These are phyloP conservation scores for Lutjanus argentimaculatus DNA, from an alignment of 2,797 vertebrate species.

Conservation along the genomic window DNA sequence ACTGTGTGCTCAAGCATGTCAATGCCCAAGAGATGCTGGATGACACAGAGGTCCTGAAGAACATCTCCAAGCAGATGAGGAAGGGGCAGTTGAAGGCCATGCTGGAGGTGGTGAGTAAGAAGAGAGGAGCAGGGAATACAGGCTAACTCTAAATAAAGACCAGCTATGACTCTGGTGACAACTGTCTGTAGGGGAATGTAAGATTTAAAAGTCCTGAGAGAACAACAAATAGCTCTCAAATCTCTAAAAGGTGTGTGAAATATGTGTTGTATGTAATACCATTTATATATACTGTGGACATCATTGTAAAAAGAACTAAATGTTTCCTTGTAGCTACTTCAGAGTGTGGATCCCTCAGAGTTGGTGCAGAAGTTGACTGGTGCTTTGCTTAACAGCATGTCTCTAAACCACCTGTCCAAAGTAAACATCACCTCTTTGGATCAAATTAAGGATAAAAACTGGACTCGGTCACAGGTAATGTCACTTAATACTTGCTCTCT, in stretches of 20 bases:
- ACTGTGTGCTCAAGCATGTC: conserved; percentile 59
- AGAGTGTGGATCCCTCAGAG: conserved; percentile 46
- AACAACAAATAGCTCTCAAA: background rate
- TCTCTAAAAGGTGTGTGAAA: background rate
- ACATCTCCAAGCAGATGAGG: conserved; percentile 66
- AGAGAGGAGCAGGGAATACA: background rate
- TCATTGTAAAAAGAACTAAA: background rate
- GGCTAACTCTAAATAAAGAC: background rate
- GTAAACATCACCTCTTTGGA: conserved; percentile 69
- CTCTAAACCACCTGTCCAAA: conserved; percentile 70
- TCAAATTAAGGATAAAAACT: conserved; percentile 64
- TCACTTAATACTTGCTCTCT: background rate
- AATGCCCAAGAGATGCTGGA: conserved; percentile 62
- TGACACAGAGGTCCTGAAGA: conserved; percentile 62
- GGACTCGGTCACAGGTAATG: conserved; percentile 78
- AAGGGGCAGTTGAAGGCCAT: conserved; percentile 77
- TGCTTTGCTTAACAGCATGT: conserved; percentile 65
- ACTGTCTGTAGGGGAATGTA: background rate
- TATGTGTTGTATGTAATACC: background rate
- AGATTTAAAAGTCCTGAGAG: background rate
- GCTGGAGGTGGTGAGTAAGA: conserved; percentile 75
- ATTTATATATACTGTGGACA: background rate
- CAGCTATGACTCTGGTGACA: background rate
- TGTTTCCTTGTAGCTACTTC: conserved; percentile 66
- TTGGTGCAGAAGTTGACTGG: conserved; percentile 67